Percentiles rank a stretch among this genome's conserved stretches.
Conservation (phyloP, 2,113 vertebrate species). For the Shinisaurus crocodilurus region DNA sequence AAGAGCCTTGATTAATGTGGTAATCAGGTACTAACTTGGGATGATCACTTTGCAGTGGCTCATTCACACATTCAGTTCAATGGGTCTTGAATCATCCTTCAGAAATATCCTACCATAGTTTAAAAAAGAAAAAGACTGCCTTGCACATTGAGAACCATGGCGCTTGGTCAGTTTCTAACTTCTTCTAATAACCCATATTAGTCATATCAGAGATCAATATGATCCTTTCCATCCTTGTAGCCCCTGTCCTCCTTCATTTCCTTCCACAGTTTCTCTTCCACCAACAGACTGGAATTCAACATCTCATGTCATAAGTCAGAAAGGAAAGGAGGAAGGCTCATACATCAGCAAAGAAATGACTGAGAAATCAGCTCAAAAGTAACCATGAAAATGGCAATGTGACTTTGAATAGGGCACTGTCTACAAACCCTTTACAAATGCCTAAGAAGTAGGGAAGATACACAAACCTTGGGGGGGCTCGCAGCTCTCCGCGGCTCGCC, state of each 20-base stretch:
- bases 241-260: background rate
- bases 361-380: too few relatives aligned
- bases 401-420: background rate
- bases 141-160: background rate
- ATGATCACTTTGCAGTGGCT: background rate
- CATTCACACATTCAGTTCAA: background rate
- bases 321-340: background rate
- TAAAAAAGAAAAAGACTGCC: background rate
- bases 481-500: too few relatives aligned
- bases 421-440: background rate
- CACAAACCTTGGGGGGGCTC: too few relatives aligned
- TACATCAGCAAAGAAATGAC: background rate
- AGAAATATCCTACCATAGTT: background rate
- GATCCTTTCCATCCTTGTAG: conserved; percentile 7
- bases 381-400: conserved; percentile 10
- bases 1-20: background rate
- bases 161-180: background rate
- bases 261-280: background rate
- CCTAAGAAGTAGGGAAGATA: background rate
- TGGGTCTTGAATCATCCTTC: background rate
- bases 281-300: background rate
- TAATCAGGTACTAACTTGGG: background rate
- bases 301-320: accelerated
- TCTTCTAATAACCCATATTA: background rate
- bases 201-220: background rate